A percentile compares a stretch with the other conserved stretches of the same genome.
Conservation (phyloP, 1,140 invertebrate species). For the Cyclina sinensis region DNA sequence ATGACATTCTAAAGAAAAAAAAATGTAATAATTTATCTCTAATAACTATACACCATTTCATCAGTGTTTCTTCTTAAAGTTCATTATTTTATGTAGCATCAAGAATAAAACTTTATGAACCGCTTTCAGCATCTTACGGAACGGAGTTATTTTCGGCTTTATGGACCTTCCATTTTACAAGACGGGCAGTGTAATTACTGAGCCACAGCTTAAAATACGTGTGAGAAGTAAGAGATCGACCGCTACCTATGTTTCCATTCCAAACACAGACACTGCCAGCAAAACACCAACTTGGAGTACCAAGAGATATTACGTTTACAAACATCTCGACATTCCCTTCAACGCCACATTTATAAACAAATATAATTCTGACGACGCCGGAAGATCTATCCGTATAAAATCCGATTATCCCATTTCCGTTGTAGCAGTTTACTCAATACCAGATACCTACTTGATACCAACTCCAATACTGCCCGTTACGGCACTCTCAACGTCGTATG, state of each 20-base stretch:
- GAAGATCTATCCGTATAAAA: background rate
- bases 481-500: background rate
- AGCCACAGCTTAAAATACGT: background rate
- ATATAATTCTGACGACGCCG: background rate
- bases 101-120: no score
- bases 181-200: background rate
- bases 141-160: background rate
- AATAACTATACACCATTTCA: no score
- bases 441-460: background rate
- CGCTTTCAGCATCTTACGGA: slow-evolving; percentile 5
- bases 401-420: background rate
- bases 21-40: no score
- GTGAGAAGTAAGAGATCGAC: background rate
- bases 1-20: no score
- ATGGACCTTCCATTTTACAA: background rate
- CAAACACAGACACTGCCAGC: background rate
- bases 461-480: background rate
- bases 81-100: no score
- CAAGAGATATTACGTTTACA: background rate
- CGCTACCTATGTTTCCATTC: background rate
- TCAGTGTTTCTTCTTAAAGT: no score
- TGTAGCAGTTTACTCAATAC: background rate
- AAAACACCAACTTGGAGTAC: background rate
- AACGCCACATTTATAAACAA: background rate
- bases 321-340: background rate